These are phyloP conservation scores for Melanostoma mellinum DNA, from an alignment of 2,888 invertebrate species.

Conservation along the genomic window DNA sequence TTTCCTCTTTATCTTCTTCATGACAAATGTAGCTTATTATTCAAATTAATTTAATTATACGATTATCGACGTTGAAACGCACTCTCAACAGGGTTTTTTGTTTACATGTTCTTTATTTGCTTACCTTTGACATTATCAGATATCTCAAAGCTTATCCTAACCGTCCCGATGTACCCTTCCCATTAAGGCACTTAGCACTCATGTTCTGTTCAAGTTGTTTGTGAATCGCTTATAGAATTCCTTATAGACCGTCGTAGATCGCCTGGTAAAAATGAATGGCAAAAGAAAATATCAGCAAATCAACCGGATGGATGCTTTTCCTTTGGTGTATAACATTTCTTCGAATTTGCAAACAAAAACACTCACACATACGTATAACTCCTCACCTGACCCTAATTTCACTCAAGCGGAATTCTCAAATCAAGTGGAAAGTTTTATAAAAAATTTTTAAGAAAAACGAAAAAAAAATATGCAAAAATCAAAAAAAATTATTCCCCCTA, in stretches of 20 bases:
- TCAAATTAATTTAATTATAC: too few species aligned
- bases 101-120: too few species aligned
- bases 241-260: not conserved
- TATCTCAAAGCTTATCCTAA: too few species aligned
- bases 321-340: slow-evolving; percentile 1
- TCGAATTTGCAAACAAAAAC: not conserved
- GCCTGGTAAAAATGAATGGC: not conserved
- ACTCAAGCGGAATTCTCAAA: slow-evolving; percentile 60
- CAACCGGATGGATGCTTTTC: slow-evolving; percentile 18
- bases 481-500: slow-evolving; percentile 37
- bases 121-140: too few species aligned
- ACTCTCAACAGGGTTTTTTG: too few species aligned
- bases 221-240: slow-evolving; percentile 19
- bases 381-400: slow-evolving; percentile 12
- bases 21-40: too few species aligned
- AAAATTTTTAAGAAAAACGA: slow-evolving; percentile 1
- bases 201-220: slow-evolving; percentile 25
- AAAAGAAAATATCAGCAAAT: slow-evolving; percentile 33
- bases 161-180: not conserved
- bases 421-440: slow-evolving; percentile 62
- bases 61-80: too few species aligned
- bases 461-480: slow-evolving; percentile 18
- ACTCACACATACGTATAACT: slow-evolving; percentile 21
- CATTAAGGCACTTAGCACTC: slow-evolving; percentile 32
- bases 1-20: too few species aligned